phyloP scores from a whole-genome alignment of 2,113 vertebrate genomes.

The Nyctereutes procyonoides region DNA sequence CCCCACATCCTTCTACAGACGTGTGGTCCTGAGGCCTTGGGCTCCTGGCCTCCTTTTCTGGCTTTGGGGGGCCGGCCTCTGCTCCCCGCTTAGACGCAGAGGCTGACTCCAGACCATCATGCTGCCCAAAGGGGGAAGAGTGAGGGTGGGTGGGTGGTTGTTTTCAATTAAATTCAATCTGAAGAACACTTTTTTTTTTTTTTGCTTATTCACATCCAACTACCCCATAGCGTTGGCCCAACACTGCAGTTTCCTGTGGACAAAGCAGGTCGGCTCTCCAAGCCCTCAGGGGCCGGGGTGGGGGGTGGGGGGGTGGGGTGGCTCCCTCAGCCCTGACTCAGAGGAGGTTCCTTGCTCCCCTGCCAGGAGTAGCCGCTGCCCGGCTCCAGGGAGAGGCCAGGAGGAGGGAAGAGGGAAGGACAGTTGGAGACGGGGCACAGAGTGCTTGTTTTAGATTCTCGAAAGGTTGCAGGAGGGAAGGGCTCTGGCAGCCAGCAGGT shows the following conservation, averaged over 20 bases:
- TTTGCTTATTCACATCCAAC: slow-evolving; percentile 56
- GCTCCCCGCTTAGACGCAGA: not conserved
- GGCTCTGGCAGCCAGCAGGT: not conserved
- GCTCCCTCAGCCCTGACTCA: slow-evolving; percentile 65
- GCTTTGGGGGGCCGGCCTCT: not conserved
- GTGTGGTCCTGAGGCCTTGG: not conserved
- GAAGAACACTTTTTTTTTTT: not conserved
- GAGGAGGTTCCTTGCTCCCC: slow-evolving; percentile 24
- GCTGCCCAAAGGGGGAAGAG: not conserved
- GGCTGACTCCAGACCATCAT: not conserved
- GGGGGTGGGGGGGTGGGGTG: slow-evolving; percentile 52
- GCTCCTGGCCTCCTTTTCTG: not conserved
- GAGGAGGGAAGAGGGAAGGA: not conserved
- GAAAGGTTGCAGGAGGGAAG: not conserved
- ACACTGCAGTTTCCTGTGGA: slow-evolving; percentile 48
- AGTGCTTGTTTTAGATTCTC: not conserved
- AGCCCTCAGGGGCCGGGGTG: slow-evolving; percentile 15
- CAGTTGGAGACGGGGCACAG: not conserved
- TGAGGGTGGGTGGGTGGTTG: not conserved
- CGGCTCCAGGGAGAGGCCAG: not conserved
- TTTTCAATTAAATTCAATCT: slow-evolving; percentile 49
- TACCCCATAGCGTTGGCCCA: not conserved
- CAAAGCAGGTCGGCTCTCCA: slow-evolving; percentile 45
- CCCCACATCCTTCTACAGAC: not conserved
- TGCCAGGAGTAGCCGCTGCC: slow-evolving; percentile 23